Percentiles rank a stretch among this genome's conserved stretches.
These are phyloP conservation scores for Aix galericulata DNA, from an alignment of 2,113 vertebrate species.

Conservation along the genomic window DNA sequence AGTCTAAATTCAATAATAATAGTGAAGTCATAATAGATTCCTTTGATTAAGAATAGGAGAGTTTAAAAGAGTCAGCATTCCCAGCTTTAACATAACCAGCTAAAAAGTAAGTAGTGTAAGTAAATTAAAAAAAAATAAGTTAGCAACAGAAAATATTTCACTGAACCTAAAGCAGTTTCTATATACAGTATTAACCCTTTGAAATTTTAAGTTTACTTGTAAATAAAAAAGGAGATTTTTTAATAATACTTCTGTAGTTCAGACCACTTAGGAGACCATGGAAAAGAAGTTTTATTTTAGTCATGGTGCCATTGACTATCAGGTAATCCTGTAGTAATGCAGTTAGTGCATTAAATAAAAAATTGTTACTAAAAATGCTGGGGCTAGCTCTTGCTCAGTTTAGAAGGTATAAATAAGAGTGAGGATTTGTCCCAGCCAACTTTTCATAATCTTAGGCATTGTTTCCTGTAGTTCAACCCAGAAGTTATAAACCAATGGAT, in stretches of 20 bases:
- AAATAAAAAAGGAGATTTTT: neutral
- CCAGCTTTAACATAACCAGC: neutral
- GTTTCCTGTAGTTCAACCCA: neutral
- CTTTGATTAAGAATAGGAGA: fast-evolving
- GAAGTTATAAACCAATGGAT: fast-evolving
- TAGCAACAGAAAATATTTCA: neutral
- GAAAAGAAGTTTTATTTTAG: neutral
- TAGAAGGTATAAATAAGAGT: neutral
- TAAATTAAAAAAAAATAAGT: neutral
- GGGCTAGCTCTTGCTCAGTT: neutral
- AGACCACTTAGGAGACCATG: fast-evolving
- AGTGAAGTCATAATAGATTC: neutral
- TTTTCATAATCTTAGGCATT: neutral
- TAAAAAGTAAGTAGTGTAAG: neutral
- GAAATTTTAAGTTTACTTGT: neutral
- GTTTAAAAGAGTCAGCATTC: neutral
- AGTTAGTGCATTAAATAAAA: neutral
- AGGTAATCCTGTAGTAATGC: neutral
- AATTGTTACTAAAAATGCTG: fast-evolving
- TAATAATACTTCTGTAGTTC: neutral
- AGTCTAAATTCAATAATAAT: neutral
- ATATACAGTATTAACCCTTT: fast-evolving
- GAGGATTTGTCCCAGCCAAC: neutral
- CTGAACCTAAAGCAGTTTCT: neutral
- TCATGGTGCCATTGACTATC: neutral